A percentile compares a stretch with the other conserved stretches of the same genome.
phyloP scores from a whole-genome alignment of 2,113 vertebrate species.

The Sinocyclocheilus grahami region DNA sequence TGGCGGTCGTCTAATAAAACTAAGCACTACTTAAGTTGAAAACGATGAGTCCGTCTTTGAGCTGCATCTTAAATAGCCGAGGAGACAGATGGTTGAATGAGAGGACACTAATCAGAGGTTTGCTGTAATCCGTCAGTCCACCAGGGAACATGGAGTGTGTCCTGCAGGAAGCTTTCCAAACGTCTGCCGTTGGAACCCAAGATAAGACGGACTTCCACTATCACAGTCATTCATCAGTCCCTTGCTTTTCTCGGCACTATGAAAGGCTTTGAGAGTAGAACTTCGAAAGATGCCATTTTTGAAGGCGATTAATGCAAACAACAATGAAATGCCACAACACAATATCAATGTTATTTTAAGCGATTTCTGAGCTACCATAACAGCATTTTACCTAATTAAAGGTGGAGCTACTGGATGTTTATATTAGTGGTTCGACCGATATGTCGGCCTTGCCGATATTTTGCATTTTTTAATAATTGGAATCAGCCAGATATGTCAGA shows the following conservation, averaged over 20 bases:
- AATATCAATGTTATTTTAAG: not conserved
- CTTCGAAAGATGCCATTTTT: not conserved
- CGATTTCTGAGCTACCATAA: not conserved
- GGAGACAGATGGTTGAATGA: slow-evolving; percentile 29
- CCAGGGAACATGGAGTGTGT: slow-evolving; percentile 14
- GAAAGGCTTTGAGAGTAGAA: not conserved
- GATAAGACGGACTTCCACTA: not conserved
- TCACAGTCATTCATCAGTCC: not conserved
- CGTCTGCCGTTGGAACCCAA: slow-evolving; percentile 10
- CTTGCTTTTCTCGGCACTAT: not conserved
- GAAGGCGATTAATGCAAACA: not conserved
- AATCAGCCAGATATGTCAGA: no score
- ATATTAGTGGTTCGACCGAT: no score
- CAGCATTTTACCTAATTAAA: no score
- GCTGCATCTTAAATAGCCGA: slow-evolving; percentile 17
- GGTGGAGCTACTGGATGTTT: no score
- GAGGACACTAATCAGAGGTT: slow-evolving; percentile 25
- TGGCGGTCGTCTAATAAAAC: slow-evolving; percentile 20
- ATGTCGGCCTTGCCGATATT: no score
- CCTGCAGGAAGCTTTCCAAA: slow-evolving; percentile 26
- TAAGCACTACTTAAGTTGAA: slow-evolving; percentile 20
- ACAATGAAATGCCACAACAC: no score
- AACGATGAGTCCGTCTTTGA: slow-evolving; percentile 20
- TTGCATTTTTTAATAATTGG: no score
- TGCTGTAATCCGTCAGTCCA: slow-evolving; percentile 21